These are phyloP conservation scores for Lepilemur ruficaudatus DNA, from an alignment of 2,797 vertebrate species.

Conservation along the genomic window DNA sequence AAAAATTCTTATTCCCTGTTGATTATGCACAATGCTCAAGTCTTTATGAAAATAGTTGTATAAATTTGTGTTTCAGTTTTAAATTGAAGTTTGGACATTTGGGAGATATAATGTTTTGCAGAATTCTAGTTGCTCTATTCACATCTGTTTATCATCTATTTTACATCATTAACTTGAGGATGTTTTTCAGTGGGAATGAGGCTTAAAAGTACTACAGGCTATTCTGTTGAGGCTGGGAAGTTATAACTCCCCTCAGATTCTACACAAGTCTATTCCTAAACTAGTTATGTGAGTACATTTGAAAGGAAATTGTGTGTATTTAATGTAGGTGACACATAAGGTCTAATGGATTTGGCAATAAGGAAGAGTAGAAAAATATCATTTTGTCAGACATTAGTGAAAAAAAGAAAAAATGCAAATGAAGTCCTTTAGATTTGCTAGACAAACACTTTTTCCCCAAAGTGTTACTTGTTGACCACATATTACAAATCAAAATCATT, in stretches of 20 bases:
- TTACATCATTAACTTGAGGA: constrained; percentile 29
- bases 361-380: background rate
- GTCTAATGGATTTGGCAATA: background rate
- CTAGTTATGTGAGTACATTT: constrained; percentile 8
- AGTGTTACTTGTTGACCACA: background rate
- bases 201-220: constrained; percentile 13
- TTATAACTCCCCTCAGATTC: background rate
- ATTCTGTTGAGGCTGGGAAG: background rate
- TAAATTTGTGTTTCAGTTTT: constrained; percentile 50
- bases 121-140: constrained; percentile 28
- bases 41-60: constrained; percentile 37
- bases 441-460: background rate
- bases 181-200: background rate
- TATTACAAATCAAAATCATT: background rate
- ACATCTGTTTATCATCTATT: constrained; percentile 17
- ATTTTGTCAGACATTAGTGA: constrained; percentile 20
- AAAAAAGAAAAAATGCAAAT: constrained; percentile 30
- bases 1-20: constrained; percentile 24
- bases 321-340: background rate
- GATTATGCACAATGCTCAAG: background rate
- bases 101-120: background rate
- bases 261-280: background rate
- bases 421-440: background rate
- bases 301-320: constrained; percentile 25
- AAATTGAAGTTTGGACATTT: constrained; percentile 45